Evolutionary conservation across 2,113 vertebrate genomes (phyloP).

Genomic region (Lepisosteus oculatus): DNA sequence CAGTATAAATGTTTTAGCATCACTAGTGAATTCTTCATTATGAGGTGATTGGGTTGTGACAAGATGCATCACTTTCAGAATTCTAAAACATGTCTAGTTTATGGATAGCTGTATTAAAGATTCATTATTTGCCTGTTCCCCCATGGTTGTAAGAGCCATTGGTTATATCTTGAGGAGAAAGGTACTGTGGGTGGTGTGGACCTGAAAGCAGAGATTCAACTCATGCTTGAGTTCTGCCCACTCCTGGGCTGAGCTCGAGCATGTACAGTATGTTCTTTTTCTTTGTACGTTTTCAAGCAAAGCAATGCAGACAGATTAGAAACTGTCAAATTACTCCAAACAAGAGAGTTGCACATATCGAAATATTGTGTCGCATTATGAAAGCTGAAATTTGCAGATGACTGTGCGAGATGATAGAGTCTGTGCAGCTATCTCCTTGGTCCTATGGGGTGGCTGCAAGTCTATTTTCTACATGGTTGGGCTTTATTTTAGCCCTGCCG

Average conservation of each 20-base stretch:
- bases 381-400: conserved; percentile 55
- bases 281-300: neutral
- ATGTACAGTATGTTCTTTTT: no score
- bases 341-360: neutral
- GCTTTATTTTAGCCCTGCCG: conserved; percentile 74
- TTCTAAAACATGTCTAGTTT: no score
- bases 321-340: neutral
- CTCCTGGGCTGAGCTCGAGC: neutral
- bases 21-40: no score
- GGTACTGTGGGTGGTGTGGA: neutral
- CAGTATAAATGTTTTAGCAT: no score
- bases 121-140: no score
- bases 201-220: neutral
- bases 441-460: conserved; percentile 59
- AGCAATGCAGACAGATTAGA: neutral
- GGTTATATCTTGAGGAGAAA: no score
- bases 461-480: conserved; percentile 88
- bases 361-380: conserved; percentile 18
- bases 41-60: no score
- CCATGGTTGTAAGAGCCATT: no score
- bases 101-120: no score
- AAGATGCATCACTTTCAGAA: no score
- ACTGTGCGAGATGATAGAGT: conserved; percentile 57
- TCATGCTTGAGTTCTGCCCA: neutral
- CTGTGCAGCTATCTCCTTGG: conserved; percentile 52